These are phyloP conservation scores for Yponomeuta evonymella DNA, from an alignment of 2,888 invertebrate genomes.

Conservation along the genomic window DNA sequence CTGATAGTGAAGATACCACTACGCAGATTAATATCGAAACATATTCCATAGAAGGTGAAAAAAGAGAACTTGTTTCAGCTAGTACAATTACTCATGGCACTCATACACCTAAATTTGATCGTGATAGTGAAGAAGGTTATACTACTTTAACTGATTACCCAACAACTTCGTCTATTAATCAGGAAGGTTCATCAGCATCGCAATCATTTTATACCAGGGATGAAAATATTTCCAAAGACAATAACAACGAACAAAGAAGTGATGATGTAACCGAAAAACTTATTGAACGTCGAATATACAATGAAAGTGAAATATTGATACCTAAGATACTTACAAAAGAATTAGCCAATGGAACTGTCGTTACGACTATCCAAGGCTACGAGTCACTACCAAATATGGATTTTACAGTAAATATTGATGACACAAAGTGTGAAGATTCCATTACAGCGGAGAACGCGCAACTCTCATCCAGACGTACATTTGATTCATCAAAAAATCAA, in stretches of 20 bases:
- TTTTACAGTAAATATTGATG: conserved; percentile 20
- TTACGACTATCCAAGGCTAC: conserved; percentile 31
- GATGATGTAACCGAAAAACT: background rate
- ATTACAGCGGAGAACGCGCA: background rate
- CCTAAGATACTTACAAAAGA: conserved; percentile 36
- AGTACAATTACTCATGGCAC: background rate
- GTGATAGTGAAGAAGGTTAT: background rate
- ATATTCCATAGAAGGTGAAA: background rate
- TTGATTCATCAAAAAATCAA: background rate
- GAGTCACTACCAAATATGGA: conserved; percentile 35
- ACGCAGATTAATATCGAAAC: background rate
- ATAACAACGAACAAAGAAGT: background rate
- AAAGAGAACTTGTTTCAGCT: background rate
- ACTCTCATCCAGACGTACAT: no score
- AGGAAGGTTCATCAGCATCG: background rate
- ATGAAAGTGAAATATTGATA: conserved; percentile 32
- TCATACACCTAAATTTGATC: no score
- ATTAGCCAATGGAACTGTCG: conserved; percentile 31
- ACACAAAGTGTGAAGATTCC: background rate
- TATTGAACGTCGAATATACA: conserved; percentile 17
- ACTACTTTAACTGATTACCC: background rate
- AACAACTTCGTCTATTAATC: no score
- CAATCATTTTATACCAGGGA: background rate
- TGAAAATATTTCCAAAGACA: background rate
- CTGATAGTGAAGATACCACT: background rate